Evolutionary conservation across 1,140 invertebrate genomes (phyloP), one percentile per base, ranked within the genome.

Genomic region (Drosophila grimshawi): DNA sequence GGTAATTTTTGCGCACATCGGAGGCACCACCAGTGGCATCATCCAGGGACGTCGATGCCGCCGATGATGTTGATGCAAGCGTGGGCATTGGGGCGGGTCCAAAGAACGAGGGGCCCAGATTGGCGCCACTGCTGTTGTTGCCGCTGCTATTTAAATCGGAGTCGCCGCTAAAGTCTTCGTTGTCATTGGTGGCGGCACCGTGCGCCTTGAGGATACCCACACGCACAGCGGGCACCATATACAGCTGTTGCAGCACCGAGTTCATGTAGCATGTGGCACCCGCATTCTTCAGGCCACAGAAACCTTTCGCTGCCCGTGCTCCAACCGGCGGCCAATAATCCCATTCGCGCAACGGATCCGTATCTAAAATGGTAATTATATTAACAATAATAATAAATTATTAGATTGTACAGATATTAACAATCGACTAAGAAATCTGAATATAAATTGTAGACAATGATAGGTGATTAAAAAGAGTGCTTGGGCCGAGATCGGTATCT

Each of bases 221-320:
- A 30, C 98, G 94, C 39, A 99, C 97, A 56, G 96, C 96, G 53
- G 97, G 96, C 56, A 99, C 98, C 97, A 99, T 99, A 90, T 98
- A 99, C 33, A 99, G 93, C 93, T 99, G 98, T 93, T 99, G 98
- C 72, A 99, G 93, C 49, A 99, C 98, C 10, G 98, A 99, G 93
- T 99, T 99, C 98, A 99, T 99, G 93, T 99, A 99, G 93, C 98
- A 99, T 0, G 98, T 99, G 33, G 98, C 98, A 11, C 98, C 98
- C 35, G 98, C 98, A 93, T 99, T 99, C 93, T 99, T 99, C 66
- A 99, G 93, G 8, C 98, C 98, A 49, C 99, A 98, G 94, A 99
- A 98, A 55, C 98, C 97, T 82, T 97, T 96, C 1, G 94, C 89
- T 8, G 97, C 97, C 52, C 98, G 94, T 7, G 97, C 97, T 2